These are phyloP conservation scores for Ephialtes manifestator DNA, from an alignment of 2,888 invertebrate species.

Conservation along the genomic window DNA sequence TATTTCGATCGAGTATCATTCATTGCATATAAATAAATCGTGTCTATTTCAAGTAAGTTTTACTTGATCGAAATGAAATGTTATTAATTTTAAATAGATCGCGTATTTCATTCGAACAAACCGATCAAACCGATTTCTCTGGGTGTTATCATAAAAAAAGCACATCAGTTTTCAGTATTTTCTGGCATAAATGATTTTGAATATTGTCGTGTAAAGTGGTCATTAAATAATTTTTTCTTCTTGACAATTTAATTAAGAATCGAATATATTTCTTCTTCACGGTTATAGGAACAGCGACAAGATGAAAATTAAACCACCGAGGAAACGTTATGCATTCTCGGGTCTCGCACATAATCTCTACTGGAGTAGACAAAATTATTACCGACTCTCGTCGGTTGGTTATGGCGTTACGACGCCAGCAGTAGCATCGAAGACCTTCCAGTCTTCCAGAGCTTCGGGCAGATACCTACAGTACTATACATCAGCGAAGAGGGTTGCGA, in stretches of 20 bases:
- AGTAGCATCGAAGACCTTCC: slow-evolving; percentile 17
- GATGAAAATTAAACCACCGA: slow-evolving; percentile 31
- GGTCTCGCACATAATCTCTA: slow-evolving; percentile 28
- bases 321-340: slow-evolving; percentile 8
- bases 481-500: slow-evolving; percentile 39
- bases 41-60: too few species aligned
- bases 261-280: slow-evolving; percentile 33
- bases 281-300: not conserved
- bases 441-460: slow-evolving; percentile 20
- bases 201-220: not conserved
- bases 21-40: too few species aligned
- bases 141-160: too few species aligned
- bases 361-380: slow-evolving; percentile 73
- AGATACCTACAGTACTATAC: slow-evolving; percentile 35
- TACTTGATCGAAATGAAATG: too few species aligned
- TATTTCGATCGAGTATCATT: too few species aligned
- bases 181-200: too few species aligned
- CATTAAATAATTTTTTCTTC: not conserved
- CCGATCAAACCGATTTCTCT: too few species aligned
- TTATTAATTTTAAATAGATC: too few species aligned
- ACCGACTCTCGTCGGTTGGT: slow-evolving; percentile 67
- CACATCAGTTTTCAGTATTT: too few species aligned
- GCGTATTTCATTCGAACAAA: too few species aligned
- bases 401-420: slow-evolving; percentile 59
- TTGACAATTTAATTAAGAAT: not conserved